Evolutionary conservation across 2,888 invertebrate species (phyloP), one percentile per base, ranked within the genome.

Genomic region (Zelleria hepariella): DNA sequence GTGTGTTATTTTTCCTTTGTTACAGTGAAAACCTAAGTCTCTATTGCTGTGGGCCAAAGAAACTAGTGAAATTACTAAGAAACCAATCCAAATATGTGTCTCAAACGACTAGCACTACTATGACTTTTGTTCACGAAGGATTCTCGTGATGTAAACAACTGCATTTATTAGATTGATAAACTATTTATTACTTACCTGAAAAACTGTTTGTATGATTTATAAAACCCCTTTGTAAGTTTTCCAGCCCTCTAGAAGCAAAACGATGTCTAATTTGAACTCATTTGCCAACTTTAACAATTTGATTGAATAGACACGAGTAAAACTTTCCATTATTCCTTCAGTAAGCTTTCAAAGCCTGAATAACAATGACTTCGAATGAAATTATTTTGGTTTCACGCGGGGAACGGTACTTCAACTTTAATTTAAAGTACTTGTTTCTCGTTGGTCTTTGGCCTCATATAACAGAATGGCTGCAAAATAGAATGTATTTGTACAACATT

Each of bases 1-100:
- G 4, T 15, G 15, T 25, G 8, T 52, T 49, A 20, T 27, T 21
- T 5, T 25, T 26, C 61, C 47, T 66, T 67, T 64, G 48, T 83
- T 85, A 54, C 81, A 89, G 89, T 58, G 62, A 77, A 59, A 74
- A 78, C 61, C 66, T 89, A 47, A 77, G 76, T 47, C 62, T 89
- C 55, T 89, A 79, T 64, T 86, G 87, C 74, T 89, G 89, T 70
- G 89, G 89, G 78, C 86, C 89, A 82, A 89, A 89, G 78, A 82
- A 82, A 71, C 69, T 89, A 79, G 84, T 86, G 47, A 82, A 78
- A 71, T 66, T 75, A 64, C 71, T 89, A 66, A 75, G 75, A 67
- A 71, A 66, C 54, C 80, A 81, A 64, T 86, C 86, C 69, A 80
- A 74, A 67, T 62, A 72, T 59, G 70, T 73, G 57, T 76, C 84